These are phyloP conservation scores for Mactra quadrangularis DNA, from an alignment of 1,140 invertebrate genomes.

Conservation along the genomic window DNA sequence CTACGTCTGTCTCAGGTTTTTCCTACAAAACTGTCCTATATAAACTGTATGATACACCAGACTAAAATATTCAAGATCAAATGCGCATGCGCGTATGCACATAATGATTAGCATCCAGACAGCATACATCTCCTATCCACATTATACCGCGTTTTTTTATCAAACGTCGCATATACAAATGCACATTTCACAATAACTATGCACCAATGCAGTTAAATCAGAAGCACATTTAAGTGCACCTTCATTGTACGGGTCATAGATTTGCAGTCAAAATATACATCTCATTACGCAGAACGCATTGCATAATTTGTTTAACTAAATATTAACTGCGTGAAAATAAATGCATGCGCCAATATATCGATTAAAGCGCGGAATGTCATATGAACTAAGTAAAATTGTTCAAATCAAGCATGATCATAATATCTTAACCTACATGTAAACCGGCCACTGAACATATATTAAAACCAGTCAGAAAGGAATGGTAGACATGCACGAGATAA, in stretches of 20 bases:
- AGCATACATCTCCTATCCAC: conserved; percentile 42
- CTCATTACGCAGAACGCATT: conserved; percentile 2
- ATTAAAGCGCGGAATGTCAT: too few species aligned
- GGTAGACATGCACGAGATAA: neutral
- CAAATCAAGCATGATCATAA: too few species aligned
- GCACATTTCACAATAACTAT: conserved; percentile 28
- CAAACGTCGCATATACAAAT: conserved; percentile 30
- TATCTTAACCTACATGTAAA: too few species aligned
- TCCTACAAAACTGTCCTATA: conserved; percentile 27
- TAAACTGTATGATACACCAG: conserved; percentile 48
- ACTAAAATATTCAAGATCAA: conserved; percentile 56
- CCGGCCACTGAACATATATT: neutral
- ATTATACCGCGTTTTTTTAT: conserved; percentile 10
- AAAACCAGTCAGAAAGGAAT: neutral
- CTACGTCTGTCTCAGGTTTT: conserved; percentile 33
- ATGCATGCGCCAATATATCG: too few species aligned
- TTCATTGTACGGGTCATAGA: conserved; percentile 22
- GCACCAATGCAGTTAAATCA: conserved; percentile 15
- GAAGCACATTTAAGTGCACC: conserved; percentile 21
- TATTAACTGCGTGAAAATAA: too few species aligned
- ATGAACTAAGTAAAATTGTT: too few species aligned
- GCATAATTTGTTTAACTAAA: too few species aligned
- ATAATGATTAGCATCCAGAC: conserved; percentile 51
- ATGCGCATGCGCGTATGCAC: conserved; percentile 47
- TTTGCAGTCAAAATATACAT: conserved; percentile 40